phyloP scores from a whole-genome alignment of 2,888 invertebrate species.

The Aricia artaxerxes region DNA sequence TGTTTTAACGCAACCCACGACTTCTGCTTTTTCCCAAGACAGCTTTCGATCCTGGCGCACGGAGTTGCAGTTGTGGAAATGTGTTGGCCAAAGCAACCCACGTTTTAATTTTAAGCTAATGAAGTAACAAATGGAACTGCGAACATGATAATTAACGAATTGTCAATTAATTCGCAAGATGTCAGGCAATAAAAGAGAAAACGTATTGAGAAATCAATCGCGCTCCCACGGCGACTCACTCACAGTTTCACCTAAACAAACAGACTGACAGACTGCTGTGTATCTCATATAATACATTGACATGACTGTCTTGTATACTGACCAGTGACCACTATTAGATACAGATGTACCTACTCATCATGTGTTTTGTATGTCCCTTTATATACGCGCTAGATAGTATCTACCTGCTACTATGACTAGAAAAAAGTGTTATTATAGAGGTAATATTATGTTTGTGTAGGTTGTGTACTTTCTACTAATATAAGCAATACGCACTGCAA shows the following conservation, averaged over 20 bases:
- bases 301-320: background rate
- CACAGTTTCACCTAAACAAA: slow-evolving; percentile 69
- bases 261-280: slow-evolving; percentile 33
- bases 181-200: slow-evolving; percentile 57
- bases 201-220: slow-evolving; percentile 56
- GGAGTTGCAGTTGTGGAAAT: background rate
- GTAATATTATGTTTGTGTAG: background rate
- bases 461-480: background rate
- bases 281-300: background rate
- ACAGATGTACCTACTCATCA: background rate
- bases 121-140: background rate
- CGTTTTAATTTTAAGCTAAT: background rate
- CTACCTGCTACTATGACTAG: background rate
- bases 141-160: slow-evolving; percentile 37
- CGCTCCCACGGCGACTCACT: slow-evolving; percentile 61
- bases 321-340: background rate
- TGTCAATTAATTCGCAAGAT: slow-evolving; percentile 42
- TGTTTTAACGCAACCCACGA: too few species aligned
- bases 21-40: too few species aligned
- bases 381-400: too few species aligned
- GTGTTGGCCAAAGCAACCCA: too few species aligned
- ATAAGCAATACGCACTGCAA: too few species aligned
- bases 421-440: too few species aligned
- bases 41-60: too few species aligned
- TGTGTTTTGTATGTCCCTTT: too few species aligned